phyloP scores from a whole-genome alignment of 2,888 invertebrate genomes.

The Oegoconia quadripuncta region DNA sequence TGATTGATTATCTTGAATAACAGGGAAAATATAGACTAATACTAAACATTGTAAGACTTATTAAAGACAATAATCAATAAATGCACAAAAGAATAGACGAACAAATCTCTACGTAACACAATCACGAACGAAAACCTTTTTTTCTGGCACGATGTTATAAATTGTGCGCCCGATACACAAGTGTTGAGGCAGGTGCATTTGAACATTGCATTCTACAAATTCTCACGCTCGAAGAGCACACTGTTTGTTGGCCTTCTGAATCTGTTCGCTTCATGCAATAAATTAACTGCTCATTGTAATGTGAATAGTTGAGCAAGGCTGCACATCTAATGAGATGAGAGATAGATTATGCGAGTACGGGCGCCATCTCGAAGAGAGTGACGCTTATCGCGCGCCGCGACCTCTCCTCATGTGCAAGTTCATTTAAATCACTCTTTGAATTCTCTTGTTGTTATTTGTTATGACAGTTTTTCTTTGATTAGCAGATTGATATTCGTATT shows the following conservation, averaged over 20 bases:
- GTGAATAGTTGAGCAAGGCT: constrained; percentile 55
- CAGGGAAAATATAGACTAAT: no score
- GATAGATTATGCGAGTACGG: constrained; percentile 55
- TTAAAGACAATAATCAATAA: no score
- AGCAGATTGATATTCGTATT: no score
- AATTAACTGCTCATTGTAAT: constrained; percentile 52
- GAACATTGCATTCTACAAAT: constrained; percentile 35
- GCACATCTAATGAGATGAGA: constrained; percentile 51
- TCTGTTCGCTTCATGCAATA: constrained; percentile 39
- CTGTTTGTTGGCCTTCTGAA: constrained; percentile 49
- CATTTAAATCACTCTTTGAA: no score
- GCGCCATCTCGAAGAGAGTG: constrained; percentile 59
- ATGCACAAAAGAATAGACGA: background rate
- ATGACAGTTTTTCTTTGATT: no score
- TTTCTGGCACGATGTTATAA: constrained; percentile 13
- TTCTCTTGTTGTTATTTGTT: no score
- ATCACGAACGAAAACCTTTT: constrained; percentile 12
- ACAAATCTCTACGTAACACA: background rate
- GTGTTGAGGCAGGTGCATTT: constrained; percentile 33
- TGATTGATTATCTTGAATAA: no score
- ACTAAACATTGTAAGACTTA: no score
- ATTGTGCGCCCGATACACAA: constrained; percentile 15
- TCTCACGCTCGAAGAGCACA: constrained; percentile 39
- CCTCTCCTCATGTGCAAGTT: constrained; percentile 56
- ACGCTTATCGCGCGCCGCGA: constrained; percentile 50